Evolutionary conservation across 2,888 invertebrate genomes (phyloP).

Genomic region (Keiferia lycopersicella): DNA sequence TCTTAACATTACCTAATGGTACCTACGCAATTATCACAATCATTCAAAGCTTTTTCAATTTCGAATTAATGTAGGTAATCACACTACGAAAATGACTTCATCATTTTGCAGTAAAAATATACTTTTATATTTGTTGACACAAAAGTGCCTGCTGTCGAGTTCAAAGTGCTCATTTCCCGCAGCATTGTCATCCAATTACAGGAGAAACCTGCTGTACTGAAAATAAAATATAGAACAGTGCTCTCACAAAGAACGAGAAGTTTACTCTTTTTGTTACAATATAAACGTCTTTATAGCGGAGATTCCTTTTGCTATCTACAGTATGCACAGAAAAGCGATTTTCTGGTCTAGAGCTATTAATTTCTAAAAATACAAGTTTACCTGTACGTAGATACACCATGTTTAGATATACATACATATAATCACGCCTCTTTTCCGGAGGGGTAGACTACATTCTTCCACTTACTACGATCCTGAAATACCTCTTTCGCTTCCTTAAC

Average conservation of each 20-base stretch:
- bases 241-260: constrained; percentile 19
- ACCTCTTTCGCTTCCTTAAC: too few species aligned
- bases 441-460: too few species aligned
- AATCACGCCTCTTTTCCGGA: too few species aligned
- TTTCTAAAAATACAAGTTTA: too few species aligned
- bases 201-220: background rate
- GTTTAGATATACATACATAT: too few species aligned
- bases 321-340: constrained; percentile 5
- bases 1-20: too few species aligned
- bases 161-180: background rate
- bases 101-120: background rate
- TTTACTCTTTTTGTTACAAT: constrained; percentile 4
- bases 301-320: background rate
- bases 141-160: background rate
- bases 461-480: too few species aligned
- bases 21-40: too few species aligned
- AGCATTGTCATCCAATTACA: constrained; percentile 19
- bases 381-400: too few species aligned
- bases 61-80: too few species aligned
- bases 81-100: background rate
- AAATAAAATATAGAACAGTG: constrained; percentile 16
- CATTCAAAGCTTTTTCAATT: too few species aligned
- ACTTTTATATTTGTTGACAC: background rate
- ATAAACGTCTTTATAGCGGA: background rate
- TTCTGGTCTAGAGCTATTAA: background rate